Percentiles rank a stretch among this genome's conserved stretches.
These are phyloP conservation scores for Myioborus melanocephalus DNA, from an alignment of 2,797 vertebrate genomes.

Conservation along the genomic window DNA sequence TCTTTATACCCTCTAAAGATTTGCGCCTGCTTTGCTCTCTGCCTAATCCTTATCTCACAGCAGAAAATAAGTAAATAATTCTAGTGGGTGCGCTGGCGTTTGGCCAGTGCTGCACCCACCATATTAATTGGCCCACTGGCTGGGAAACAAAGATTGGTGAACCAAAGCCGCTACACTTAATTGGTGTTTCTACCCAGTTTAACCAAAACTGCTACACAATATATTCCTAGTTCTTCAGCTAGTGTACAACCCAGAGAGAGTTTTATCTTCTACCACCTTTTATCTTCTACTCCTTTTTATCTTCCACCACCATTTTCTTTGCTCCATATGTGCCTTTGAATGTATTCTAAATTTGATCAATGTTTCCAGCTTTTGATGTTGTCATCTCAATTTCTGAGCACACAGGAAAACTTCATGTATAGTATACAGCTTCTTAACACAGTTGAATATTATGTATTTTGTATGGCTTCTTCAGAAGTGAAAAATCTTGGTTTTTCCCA, in stretches of 20 bases:
- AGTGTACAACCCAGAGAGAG: rapidly evolving
- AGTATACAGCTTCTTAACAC: not conserved
- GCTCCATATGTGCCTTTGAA: not conserved
- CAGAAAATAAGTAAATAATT: not conserved
- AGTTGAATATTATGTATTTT: not conserved
- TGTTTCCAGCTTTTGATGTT: not conserved
- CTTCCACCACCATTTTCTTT: not conserved
- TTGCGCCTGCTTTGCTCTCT: not conserved
- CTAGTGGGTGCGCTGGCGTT: not conserved
- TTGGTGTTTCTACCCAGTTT: not conserved
- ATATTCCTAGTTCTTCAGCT: not conserved
- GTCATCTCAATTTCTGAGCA: not conserved
- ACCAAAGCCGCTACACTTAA: not conserved
- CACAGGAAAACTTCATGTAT: not conserved
- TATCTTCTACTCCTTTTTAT: not conserved
- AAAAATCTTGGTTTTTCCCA: not conserved
- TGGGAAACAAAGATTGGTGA: not conserved
- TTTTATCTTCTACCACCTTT: not conserved
- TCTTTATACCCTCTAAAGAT: not conserved
- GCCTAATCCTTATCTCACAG: not conserved
- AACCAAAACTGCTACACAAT: not conserved
- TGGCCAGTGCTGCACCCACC: not conserved
- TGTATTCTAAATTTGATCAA: not conserved
- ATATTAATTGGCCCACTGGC: not conserved
- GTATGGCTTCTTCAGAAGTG: not conserved